phyloP scores from a whole-genome alignment of 1,140 invertebrate species.

The Zophobas atratus region DNA sequence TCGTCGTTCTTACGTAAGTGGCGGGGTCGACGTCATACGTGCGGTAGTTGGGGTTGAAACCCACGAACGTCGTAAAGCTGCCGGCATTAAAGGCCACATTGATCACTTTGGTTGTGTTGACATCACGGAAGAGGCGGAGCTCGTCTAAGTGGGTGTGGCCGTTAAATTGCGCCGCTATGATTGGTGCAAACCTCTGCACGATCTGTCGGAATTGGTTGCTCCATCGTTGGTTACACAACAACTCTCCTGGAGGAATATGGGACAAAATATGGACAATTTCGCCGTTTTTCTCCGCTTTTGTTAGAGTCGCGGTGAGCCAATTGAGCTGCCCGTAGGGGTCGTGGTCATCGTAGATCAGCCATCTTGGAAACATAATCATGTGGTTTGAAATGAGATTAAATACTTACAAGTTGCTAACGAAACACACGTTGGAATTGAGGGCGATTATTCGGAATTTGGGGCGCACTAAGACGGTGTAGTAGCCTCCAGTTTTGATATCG shows the following conservation, averaged over 20 bases:
- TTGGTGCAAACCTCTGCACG: conserved; percentile 71
- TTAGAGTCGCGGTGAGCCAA: conserved; percentile 83
- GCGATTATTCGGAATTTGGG: conserved; percentile 81
- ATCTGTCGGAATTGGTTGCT: conserved; percentile 76
- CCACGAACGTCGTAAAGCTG: conserved; percentile 74
- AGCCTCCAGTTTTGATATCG: conserved; percentile 79
- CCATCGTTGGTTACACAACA: conserved; percentile 77
- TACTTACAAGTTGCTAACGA: conserved; percentile 80
- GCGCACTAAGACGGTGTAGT: conserved; percentile 76
- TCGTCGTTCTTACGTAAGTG: conserved; percentile 39
- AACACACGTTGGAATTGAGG: conserved; percentile 84
- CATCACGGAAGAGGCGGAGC: conserved; percentile 77
- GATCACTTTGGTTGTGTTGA: conserved; percentile 63
- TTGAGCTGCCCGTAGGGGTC: conserved; percentile 81
- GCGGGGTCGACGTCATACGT: conserved; percentile 46
- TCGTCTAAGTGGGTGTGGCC: conserved; percentile 87
- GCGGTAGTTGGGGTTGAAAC: conserved; percentile 55
- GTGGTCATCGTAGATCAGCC: conserved; percentile 74
- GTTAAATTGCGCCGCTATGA: conserved; percentile 83
- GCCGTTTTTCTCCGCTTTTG: conserved; percentile 77
- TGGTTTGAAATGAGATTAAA: conserved; percentile 30
- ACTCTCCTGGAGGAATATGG: conserved; percentile 83
- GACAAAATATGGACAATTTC: conserved; percentile 88
- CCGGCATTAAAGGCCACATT: conserved; percentile 85
- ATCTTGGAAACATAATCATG: conserved; percentile 67